Conservation (phyloP, 2,888 invertebrate genomes). For the Drymonia ruficornis region DNA sequence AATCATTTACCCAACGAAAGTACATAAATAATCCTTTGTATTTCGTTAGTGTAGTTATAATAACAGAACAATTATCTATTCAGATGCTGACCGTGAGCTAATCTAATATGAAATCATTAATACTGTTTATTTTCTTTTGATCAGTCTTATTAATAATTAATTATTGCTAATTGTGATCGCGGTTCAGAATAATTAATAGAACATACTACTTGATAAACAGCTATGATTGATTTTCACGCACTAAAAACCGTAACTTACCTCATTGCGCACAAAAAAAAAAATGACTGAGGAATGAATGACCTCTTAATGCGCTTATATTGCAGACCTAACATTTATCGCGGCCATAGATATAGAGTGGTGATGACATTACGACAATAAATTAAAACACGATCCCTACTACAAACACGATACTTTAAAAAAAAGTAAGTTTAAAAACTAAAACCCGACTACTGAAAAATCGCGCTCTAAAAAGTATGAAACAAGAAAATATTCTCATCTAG, state of each 20-base stretch:
- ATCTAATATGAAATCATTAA: conserved; percentile 4
- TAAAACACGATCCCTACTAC: too few relatives aligned
- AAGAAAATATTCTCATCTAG: too few relatives aligned
- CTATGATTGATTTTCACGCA: neutral
- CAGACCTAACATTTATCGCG: too few relatives aligned
- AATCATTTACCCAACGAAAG: conserved; percentile 2
- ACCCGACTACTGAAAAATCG: too few relatives aligned
- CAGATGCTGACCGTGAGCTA: conserved; percentile 1
- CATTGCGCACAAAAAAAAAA: too few relatives aligned
- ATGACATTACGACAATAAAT: too few relatives aligned
- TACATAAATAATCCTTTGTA: conserved; percentile 6
- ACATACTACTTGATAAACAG: neutral
- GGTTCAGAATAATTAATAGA: neutral
- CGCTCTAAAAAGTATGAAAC: too few relatives aligned
- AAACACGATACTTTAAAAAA: too few relatives aligned
- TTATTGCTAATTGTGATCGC: neutral
- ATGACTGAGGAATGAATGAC: too few relatives aligned
- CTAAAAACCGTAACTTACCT: neutral
- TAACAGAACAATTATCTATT: conserved; percentile 1
- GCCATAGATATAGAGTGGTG: too few relatives aligned
- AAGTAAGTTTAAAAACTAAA: too few relatives aligned
- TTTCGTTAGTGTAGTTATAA: neutral
- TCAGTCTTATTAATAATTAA: neutral
- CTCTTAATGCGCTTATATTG: too few relatives aligned
- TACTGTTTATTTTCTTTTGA: conserved; percentile 6